Conservation (phyloP, 2,888 invertebrate species). For the Drosophila cracens region DNA sequence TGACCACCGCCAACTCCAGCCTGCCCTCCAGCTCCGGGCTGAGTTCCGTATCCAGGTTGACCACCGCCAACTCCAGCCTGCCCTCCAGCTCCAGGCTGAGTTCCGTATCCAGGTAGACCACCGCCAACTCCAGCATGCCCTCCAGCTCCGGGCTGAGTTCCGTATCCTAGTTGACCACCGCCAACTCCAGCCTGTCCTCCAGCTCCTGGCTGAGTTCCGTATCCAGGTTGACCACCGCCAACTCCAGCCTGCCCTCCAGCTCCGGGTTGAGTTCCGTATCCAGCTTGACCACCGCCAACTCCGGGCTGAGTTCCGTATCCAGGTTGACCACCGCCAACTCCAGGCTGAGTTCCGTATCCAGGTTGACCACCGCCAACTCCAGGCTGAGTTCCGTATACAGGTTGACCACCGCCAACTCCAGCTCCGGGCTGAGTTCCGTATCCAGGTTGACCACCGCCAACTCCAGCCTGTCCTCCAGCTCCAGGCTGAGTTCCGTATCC, state of each 20-base stretch:
- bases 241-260: background rate
- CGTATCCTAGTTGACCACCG: constrained; percentile 20
- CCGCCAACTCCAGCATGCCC: constrained; percentile 31
- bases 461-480: background rate
- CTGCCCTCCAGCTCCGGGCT: background rate
- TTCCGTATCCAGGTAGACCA: constrained; percentile 18
- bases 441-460: background rate
- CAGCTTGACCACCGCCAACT: constrained; percentile 2
- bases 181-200: too few species aligned
- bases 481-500: background rate
- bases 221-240: constrained; percentile 16
- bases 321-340: constrained; percentile 21
- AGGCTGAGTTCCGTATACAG: constrained; percentile 4
- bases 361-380: constrained; percentile 27
- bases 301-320: constrained; percentile 8
- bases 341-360: constrained; percentile 23
- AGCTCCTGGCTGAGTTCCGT: constrained; percentile 1
- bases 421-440: too few species aligned
- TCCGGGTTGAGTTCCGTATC: constrained; percentile 4
- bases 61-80: constrained; percentile 23
- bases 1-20: background rate
- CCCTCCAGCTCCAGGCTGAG: constrained; percentile 5
- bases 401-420: too few species aligned
- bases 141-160: background rate
- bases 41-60: constrained; percentile 20